Base-by-base conservation (phyloP, 92 coral and sea anemone species). In the Pocillopora grandis region DNA sequence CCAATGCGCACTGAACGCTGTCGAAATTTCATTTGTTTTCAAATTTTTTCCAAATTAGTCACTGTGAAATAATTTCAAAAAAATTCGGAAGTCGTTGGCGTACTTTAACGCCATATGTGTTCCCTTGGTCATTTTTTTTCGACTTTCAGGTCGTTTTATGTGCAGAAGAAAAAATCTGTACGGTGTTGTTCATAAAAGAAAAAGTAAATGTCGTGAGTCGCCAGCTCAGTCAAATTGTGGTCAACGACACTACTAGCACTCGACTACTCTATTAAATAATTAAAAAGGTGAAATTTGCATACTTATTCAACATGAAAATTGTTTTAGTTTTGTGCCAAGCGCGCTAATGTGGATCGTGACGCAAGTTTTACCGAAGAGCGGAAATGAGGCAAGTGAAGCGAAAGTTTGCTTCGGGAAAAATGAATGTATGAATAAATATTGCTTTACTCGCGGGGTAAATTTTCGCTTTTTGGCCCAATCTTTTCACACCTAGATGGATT, bases 221-320 rank as follows among this genome's bases (percentile, higher is more conserved):
- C 52, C 52, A 42, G 52, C 52, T 7, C 52, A 71, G 33, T n/a
- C 58, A 18, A 35, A 58, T 81, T 42, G 62, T 68, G 68, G 69
- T 15, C 61, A 77, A 81, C 23, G 36, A 58, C 85, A 81, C 71
- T 57, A 64, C 49, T 64, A 66, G 42, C 62, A 83, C 80, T 72
- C 71, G 80, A 63, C 71, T 80, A 42, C 72, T 83, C 73, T 76
- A 14, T 64, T 84, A 76, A 76, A 84, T 84, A 84, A 76, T 76
- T 76, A 67, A 84, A 76, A 62, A 27, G 23, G 57, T 9, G 3
- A 52, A 66, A 84, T 84, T 84, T 84, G 83, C 88, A 84, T 84
- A 84, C 69, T 42, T 17, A 68, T 60, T 76, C 68, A 36, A 58
- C 75, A 31, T 19, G 82, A 76, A 84, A 76, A 83, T 83, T 62